Evolutionary conservation across 2,113 vertebrate species (phyloP), one percentile per base, ranked within the genome.

Genomic region (Thunnus thynnus): DNA sequence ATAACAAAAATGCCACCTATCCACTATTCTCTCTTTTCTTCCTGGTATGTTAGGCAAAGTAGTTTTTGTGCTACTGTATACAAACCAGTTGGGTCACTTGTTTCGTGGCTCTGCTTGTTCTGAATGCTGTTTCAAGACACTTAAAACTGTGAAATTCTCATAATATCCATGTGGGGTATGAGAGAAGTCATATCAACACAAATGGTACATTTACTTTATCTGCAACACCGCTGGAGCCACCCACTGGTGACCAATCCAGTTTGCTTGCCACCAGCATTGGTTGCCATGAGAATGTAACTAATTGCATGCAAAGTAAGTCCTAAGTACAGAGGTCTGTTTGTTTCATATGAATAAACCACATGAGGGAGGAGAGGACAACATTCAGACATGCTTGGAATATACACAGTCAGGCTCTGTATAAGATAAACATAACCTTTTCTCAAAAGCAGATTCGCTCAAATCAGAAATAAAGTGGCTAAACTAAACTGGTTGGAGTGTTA

Each of bases 231-330:
- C 63, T 30, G 62, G 6, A 81, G 55, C 73, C 14, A 1, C 68
- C 72, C 56, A 36, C 61, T 48, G n/a, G 14, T 36, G 32, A 82
- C 75, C 55, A 56, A 66, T 75, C 18, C 27, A 32, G 44, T 76
- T 64, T 58, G 58, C 62, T 58, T 76, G 72, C 41, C 48, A 65
- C n/a, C 54, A 61, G 46, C 57, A 63, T 48, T 14, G 13, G 86
- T 89, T 83, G 67, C 73, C 58, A 82, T 87, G 82, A 83, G 12
- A 81, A 77, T 72, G 18, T 63, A 27, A 82, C 67, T 56, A 72
- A 74, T 72, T 85, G 55, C 55, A 67, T 80, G 72, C 55, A 74
- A 79, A 76, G 71, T 48, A 20, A 66, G 62, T 58, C 61, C 5
- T 8, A 1, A 65, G 46, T n/a, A 76, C 72, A 87, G 58, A 63